Conservation (phyloP, 2,797 vertebrate genomes). For the Gymnopithys bicolor region DNA sequence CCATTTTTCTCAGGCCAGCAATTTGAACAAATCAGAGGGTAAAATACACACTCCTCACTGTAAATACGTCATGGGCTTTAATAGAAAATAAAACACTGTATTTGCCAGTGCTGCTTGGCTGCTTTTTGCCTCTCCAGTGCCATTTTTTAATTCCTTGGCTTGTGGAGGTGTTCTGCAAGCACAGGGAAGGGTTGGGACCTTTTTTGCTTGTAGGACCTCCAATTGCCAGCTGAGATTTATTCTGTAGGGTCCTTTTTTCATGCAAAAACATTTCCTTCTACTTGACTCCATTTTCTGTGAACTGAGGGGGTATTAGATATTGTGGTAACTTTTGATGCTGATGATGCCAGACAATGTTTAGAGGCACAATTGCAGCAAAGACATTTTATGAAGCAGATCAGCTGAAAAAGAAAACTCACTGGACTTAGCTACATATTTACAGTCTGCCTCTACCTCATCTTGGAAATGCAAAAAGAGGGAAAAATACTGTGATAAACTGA, state of each 20-base stretch:
- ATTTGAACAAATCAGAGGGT: slow-evolving; percentile 55
- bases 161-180: background rate
- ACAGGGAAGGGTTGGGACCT: background rate
- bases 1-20: slow-evolving; percentile 64
- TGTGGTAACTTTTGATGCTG: slow-evolving; percentile 54
- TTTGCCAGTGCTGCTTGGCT: background rate
- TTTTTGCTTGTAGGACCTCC: background rate
- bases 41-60: slow-evolving; percentile 57
- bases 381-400: background rate
- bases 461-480: slow-evolving; percentile 13
- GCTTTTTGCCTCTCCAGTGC: background rate
- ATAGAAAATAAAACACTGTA: slow-evolving; percentile 43
- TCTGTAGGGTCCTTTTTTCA: background rate
- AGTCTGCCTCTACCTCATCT: background rate
- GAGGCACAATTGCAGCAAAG: slow-evolving; percentile 57
- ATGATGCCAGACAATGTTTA: slow-evolving; percentile 65
- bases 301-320: slow-evolving; percentile 6
- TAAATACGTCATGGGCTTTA: slow-evolving; percentile 50
- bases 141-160: slow-evolving; percentile 14
- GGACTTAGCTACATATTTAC: slow-evolving; percentile 30
- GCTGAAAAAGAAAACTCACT: slow-evolving; percentile 22
- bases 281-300: slow-evolving; percentile 47
- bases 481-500: slow-evolving; percentile 27
- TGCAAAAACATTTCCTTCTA: background rate
- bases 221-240: background rate